Evolutionary conservation across 2,797 vertebrate genomes (phyloP), one percentile per base, ranked within the genome.

Genomic region (Premnoplex brunnescens): DNA sequence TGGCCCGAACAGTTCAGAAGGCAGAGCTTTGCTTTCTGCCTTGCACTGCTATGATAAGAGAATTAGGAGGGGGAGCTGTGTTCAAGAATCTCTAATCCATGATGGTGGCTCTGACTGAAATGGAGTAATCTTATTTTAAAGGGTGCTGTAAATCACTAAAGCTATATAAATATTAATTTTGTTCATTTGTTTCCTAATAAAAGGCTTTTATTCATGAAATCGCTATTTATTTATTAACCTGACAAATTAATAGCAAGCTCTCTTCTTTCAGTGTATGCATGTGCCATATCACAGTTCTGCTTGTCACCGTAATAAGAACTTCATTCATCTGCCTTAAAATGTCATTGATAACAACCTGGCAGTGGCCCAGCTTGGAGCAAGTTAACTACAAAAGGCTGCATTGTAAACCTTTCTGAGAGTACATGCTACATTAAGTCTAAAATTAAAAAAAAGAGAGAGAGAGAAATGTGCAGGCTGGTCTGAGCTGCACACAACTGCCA

Each of bases 271-370:
- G 84, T 74, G 85, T 68, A 58, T 96, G 82, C 83, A 63, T 96
- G 94, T 95, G 91, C 94, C 91, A 79, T 96, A 96, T 94, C 95
- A 97, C 84, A 96, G 91, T 94, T 92, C 85, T 93, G 37, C 91
- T 95, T 97, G 94, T 94, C 93, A 96, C 71, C 3, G 1, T 91
- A 73, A 96, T 94, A 96, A 96, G 94, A 96, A 95, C 95, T 93
- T 96, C 92, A 96, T 97, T 97, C 96, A 93, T 90, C 94, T 96
- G 92, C 92, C 95, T 97, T 95, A 95, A 93, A 95, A 90, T 97
- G 89, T 96, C 91, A 96, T 96, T 97, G 93, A 96, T 95, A 94
- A 97, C 93, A 91, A 94, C 89, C 94, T 97, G 86, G 94, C 94
- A 96, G 63, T 84, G 79, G 96, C 94, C 96, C 85, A 96, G 71